Evolutionary conservation across 1,140 invertebrate species (phyloP).

Genomic region (Megathymus violae): DNA sequence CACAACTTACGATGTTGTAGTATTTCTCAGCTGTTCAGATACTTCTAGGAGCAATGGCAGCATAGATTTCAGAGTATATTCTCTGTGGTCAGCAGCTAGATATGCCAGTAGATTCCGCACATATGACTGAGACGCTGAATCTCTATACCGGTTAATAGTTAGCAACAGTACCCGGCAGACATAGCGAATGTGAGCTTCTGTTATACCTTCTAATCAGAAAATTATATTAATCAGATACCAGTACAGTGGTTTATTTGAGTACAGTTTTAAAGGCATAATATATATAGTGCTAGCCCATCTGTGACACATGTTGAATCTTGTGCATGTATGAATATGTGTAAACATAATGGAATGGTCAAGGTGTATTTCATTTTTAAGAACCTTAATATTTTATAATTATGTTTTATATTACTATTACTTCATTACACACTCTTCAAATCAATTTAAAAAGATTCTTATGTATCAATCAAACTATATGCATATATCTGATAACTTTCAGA

Average conservation of each 20-base stretch:
- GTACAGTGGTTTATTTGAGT: not conserved
- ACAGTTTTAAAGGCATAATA: no score
- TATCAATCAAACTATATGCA: no score
- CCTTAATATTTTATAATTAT: no score
- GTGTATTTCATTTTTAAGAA: no score
- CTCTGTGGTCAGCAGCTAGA: slow-evolving; percentile 86
- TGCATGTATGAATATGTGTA: no score
- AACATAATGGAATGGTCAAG: no score
- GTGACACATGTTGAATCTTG: no score
- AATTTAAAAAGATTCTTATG: no score
- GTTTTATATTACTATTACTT: no score
- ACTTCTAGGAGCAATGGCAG: slow-evolving; percentile 85
- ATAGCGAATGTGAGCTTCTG: slow-evolving; percentile 90
- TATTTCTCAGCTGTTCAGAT: slow-evolving; percentile 86
- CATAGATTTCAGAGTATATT: slow-evolving; percentile 89
- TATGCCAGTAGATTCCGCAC: slow-evolving; percentile 88
- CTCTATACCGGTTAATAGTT: slow-evolving; percentile 91
- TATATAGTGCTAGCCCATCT: no score
- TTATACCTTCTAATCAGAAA: slow-evolving; percentile 85
- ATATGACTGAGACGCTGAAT: slow-evolving; percentile 89
- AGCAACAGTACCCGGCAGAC: slow-evolving; percentile 90
- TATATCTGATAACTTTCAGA: no score
- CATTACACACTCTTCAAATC: no score
- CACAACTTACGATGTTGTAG: slow-evolving; percentile 87
- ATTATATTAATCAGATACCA: slow-evolving; percentile 5